Percentiles rank a stretch among this genome's conserved stretches.
Conservation (phyloP, 1,140 invertebrate species). For the Trichogramma pretiosum region DNA sequence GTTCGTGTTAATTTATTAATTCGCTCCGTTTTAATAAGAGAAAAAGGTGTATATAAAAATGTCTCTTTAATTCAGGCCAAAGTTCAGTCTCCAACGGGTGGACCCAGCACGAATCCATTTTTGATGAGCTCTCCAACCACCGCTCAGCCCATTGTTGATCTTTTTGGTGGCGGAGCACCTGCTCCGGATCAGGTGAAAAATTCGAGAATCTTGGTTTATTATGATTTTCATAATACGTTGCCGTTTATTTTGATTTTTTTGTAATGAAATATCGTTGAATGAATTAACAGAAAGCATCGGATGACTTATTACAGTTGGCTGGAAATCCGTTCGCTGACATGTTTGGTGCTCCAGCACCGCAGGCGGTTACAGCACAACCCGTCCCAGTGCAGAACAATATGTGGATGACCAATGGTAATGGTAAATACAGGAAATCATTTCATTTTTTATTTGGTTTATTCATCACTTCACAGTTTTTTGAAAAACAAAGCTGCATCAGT, state of each 20-base stretch:
- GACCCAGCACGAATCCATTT: constrained; percentile 77
- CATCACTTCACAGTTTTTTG: constrained; percentile 16
- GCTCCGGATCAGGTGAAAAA: constrained; percentile 41
- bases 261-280: not conserved
- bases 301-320: constrained; percentile 77
- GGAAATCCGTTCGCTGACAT: constrained; percentile 87
- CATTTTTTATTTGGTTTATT: constrained; percentile 27
- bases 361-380: constrained; percentile 34
- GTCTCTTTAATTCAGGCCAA: constrained; percentile 55
- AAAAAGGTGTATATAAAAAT: not conserved
- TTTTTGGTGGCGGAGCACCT: constrained; percentile 57
- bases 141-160: constrained; percentile 65
- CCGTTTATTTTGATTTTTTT: not conserved
- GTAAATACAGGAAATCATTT: constrained; percentile 36
- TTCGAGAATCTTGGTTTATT: not conserved
- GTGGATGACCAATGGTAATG: constrained; percentile 64
- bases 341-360: constrained; percentile 53
- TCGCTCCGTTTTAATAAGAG: no score
- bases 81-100: constrained; percentile 63
- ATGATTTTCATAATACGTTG: not conserved
- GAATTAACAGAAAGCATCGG: constrained; percentile 63
- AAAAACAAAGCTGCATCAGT: no score
- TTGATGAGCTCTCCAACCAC: constrained; percentile 53
- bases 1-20: constrained; percentile 49
- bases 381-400: constrained; percentile 47